Percentiles rank a stretch among this genome's conserved stretches.
Evolutionary conservation across 2,113 vertebrate species (phyloP).

Genomic region (Leiothrix lutea): DNA sequence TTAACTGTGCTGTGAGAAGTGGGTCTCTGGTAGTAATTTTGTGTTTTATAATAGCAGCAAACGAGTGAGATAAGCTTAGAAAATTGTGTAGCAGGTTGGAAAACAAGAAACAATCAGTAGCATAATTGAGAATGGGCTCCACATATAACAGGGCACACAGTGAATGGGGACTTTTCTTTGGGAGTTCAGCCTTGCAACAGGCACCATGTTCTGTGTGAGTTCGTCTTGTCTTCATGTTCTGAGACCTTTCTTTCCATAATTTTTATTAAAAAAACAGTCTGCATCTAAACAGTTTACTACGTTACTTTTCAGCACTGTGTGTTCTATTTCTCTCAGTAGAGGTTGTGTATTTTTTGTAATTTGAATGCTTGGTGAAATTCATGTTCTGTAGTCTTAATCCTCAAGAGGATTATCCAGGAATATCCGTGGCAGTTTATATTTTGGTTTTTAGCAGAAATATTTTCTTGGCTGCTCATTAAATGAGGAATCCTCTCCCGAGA

Average conservation of each 20-base stretch:
- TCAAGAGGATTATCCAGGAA: background rate
- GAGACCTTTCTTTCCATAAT: background rate
- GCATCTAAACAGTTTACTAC: background rate
- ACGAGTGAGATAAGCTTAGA: background rate
- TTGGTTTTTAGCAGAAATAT: background rate
- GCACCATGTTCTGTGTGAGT: background rate
- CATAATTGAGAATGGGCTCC: background rate
- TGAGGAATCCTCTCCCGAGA: background rate
- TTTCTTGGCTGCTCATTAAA: slow-evolving; percentile 10
- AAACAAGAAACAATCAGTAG: background rate
- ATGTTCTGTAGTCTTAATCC: background rate
- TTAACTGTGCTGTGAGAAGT: background rate
- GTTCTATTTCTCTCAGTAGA: background rate
- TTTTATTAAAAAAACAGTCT: background rate
- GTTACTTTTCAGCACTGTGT: background rate
- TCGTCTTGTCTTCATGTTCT: background rate
- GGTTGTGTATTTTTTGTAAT: background rate
- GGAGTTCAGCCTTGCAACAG: background rate
- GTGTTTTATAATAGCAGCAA: background rate
- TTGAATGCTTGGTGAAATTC: background rate
- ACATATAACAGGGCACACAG: rapidly evolving
- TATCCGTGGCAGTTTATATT: background rate
- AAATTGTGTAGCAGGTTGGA: background rate
- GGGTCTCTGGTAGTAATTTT: background rate
- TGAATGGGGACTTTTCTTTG: background rate